Percentiles rank a stretch among this genome's conserved stretches.
phyloP scores from a whole-genome alignment of 2,113 vertebrate genomes.

The Heterotilapia buettikoferi region DNA sequence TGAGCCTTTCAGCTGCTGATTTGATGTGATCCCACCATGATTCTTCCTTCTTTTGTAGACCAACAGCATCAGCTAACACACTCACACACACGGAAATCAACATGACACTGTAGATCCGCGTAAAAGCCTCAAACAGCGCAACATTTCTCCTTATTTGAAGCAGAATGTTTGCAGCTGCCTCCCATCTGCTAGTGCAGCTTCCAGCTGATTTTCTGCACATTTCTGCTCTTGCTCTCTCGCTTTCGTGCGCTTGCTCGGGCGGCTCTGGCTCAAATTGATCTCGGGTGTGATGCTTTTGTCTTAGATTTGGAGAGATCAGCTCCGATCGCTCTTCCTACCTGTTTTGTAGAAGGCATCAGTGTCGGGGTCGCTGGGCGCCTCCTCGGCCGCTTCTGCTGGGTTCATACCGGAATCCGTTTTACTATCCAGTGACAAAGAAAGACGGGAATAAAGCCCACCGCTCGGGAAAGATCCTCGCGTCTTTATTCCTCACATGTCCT shows the following conservation, averaged over 20 bases:
- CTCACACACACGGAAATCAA: background rate
- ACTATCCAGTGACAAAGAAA: conserved; percentile 42
- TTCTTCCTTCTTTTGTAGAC: conserved; percentile 18
- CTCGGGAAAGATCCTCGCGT: background rate
- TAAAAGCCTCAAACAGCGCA: background rate
- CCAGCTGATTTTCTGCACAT: background rate
- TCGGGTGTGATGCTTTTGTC: background rate
- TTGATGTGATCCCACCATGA: conserved; percentile 18
- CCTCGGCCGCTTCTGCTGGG: conserved; percentile 65
- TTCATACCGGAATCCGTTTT: conserved; percentile 59
- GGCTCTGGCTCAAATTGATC: background rate
- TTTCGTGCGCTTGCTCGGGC: background rate
- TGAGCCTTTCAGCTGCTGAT: background rate
- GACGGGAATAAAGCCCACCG: background rate
- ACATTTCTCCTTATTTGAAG: background rate
- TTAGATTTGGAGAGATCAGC: background rate
- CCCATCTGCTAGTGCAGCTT: background rate
- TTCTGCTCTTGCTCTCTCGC: background rate
- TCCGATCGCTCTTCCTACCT: conserved; percentile 33
- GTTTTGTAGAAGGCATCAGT: conserved; percentile 67
- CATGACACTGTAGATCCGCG: background rate
- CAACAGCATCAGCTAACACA: conserved; percentile 2
- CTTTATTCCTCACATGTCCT: conserved; percentile 41
- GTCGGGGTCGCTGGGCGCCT: conserved; percentile 65
- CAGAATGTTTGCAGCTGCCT: background rate